Base-by-base conservation (phyloP, 2,888 invertebrate genomes). In the Pachliopta kotzebuea region DNA sequence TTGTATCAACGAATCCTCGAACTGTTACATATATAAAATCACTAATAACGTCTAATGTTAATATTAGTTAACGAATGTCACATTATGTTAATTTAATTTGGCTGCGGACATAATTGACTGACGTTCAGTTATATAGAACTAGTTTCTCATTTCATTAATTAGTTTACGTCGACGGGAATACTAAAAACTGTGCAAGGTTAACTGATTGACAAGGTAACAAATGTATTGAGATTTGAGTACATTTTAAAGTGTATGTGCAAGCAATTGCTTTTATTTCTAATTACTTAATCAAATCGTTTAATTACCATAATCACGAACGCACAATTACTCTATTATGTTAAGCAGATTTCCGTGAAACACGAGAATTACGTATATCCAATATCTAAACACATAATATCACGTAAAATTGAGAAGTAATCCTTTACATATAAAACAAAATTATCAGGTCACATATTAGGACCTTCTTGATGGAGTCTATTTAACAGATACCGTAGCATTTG, bases 61-160 rank as follows among this genome's bases (percentile, higher is more conserved):
- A 18, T 45, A n/a, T n/a, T 7, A 45, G 45, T 45, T 45, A 45
- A 45, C 45, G 45, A 18, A n/a, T 45, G 45, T 45, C 45, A n/a
- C 18, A 45, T 45, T 45, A 45, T 45, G 45, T n/a, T n/a, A 45
- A 45, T 45, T 7, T 4, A 45, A 45, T 18, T n/a, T 45, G 45
- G n/a, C 45, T n/a, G 45, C 45, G 45, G 45, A 45, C 45, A 45
- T 45, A 45, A 45, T 45, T 45, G 45, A 45, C 45, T 45, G 45
- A 45, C 45, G 45, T 45, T 45, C 8, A 45, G 45, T 45, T 45
- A 45, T 6, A 45, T 45, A 8, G 45, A 45, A 45, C 45, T 45
- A n/a, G 45, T 18, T 45, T 45, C n/a, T 45, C n/a, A 21, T 52
- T 52, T 52, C 21, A 52, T 52, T 21, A 52, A 52, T 52, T 52